Evolutionary conservation across 2,797 vertebrate species (phyloP).

Genomic region (Halcyon smyrnensis): DNA sequence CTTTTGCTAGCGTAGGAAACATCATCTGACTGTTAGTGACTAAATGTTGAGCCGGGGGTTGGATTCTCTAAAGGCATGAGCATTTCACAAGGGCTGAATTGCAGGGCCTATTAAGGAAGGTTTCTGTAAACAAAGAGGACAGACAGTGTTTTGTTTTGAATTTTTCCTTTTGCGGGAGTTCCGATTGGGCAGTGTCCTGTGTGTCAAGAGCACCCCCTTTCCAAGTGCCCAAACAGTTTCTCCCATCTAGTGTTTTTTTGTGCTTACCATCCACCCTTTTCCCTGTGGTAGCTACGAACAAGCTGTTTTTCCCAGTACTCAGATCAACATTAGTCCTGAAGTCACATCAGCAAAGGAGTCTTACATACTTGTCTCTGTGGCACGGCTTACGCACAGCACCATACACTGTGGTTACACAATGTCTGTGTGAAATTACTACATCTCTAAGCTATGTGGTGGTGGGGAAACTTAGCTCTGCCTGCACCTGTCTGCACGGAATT

Average conservation of each 20-base stretch:
- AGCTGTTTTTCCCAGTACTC: background rate
- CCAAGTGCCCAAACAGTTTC: background rate
- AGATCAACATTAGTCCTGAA: background rate
- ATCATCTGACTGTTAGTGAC: background rate
- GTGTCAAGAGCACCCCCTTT: background rate
- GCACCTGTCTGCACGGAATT: accelerated
- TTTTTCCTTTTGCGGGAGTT: background rate
- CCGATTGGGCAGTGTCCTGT: background rate
- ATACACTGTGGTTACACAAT: background rate
- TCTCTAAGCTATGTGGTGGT: background rate
- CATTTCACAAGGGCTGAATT: background rate
- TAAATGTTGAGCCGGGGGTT: background rate
- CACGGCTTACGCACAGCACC: background rate
- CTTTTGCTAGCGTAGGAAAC: background rate
- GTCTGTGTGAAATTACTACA: background rate
- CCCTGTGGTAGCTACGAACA: background rate
- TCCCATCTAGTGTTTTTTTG: background rate
- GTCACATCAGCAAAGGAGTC: background rate
- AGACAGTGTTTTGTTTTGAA: background rate
- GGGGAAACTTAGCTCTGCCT: background rate
- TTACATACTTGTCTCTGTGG: background rate
- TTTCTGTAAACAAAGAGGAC: background rate
- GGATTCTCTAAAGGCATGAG: background rate
- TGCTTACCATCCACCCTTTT: background rate
- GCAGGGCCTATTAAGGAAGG: background rate